Base-by-base conservation (phyloP, 2,797 vertebrate genomes). In the Bucorvus abyssinicus region DNA sequence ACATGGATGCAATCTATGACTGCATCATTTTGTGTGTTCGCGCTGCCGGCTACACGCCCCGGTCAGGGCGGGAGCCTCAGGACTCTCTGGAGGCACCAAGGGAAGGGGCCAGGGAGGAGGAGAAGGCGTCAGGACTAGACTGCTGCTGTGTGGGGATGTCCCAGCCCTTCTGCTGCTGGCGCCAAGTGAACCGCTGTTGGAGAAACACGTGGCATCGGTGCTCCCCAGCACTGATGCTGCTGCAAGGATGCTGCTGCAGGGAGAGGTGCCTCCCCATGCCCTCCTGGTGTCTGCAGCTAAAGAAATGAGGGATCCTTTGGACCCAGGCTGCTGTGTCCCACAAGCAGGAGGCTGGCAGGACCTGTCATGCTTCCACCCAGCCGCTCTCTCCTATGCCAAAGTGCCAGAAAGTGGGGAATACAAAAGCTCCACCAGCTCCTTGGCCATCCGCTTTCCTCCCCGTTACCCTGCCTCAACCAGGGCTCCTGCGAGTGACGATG, bases 401-500 rank as follows among this genome's bases (percentile, higher is more conserved):
- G 53, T 19, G 61, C n/a, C 60, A 61, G 77, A 40, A 70, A 71
- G 36, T 12, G n/a, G 17, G 56, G 45, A 84, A 40, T 27, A 34
- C 1, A 53, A 59, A 30, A 87, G 15, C 61, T 74, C 56, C 60
- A 50, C 8, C 12, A 70, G 38, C 55, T 78, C 16, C 57, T 47
- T 21, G 49, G 61, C 30, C 42, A 49, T 6, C 8, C 30, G 23
- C 12, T 59, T 70, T 75, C 49, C 47, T 77, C 47, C 13, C 32
- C 0, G 0, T 26, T 53, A 34, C 26, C 38, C 56, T 78, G 69
- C 16, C 64, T 47, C 52, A 47, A 47, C 30, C 19, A 1, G 0
- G 24, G 23, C 0, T 1, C 32, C 59, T 26, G 47, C n/a, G 32
- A n/a, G n/a, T 47, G 61, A 38, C 0, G 2, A 40, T 36, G 69